phyloP scores from a whole-genome alignment of 2,888 invertebrate genomes.

The Noctua fimbriata region DNA sequence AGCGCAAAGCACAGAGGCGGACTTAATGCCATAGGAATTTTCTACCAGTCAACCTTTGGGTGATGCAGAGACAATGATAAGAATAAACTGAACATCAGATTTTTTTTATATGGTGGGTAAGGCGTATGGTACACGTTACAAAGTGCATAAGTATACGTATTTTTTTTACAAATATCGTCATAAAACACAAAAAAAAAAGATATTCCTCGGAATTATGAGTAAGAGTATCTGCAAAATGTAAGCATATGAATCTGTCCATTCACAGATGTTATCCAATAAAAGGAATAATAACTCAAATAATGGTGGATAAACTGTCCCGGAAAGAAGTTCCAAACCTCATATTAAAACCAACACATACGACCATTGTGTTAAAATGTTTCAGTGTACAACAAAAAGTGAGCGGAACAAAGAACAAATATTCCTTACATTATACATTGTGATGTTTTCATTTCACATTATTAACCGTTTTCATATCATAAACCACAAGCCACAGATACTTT shows the following conservation, averaged over 20 bases:
- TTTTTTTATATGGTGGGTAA: too few relatives aligned
- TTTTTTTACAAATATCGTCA: too few relatives aligned
- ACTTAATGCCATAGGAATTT: too few relatives aligned
- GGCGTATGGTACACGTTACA: too few relatives aligned
- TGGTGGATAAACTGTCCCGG: conserved; percentile 27
- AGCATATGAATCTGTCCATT: background rate
- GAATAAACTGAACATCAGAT: too few relatives aligned
- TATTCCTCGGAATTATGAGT: background rate
- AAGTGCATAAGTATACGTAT: too few relatives aligned
- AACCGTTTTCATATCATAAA: conserved; percentile 72
- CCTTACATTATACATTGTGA: conserved; percentile 67
- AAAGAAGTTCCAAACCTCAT: conserved; percentile 45
- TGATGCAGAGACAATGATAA: too few relatives aligned
- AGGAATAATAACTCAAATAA: conserved; percentile 25
- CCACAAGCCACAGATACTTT: conserved; percentile 82
- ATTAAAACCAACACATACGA: conserved; percentile 31
- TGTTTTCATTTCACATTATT: conserved; percentile 69
- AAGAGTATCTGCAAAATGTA: background rate
- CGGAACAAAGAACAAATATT: conserved; percentile 62
- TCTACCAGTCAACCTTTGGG: too few relatives aligned
- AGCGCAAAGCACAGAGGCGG: too few relatives aligned
- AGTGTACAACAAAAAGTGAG: conserved; percentile 59
- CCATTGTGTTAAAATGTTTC: conserved; percentile 57
- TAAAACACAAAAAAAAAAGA: too few relatives aligned
- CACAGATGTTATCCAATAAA: conserved; percentile 16